Base-by-base conservation (phyloP, 2,797 vertebrate species). In the Hoplostethus atlanticus region DNA sequence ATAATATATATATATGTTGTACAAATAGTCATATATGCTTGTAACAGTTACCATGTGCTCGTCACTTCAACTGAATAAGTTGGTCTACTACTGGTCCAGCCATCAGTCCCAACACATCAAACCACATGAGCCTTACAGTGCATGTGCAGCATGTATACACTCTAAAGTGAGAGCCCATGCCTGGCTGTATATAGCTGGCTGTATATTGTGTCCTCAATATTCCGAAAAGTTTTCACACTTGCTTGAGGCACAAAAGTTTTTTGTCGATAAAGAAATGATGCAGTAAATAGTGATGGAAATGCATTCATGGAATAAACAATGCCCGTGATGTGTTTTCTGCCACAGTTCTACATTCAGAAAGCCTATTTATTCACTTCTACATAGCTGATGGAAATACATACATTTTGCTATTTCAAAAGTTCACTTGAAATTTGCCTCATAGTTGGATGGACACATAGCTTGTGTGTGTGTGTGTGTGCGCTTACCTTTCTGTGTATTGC, bases 21-120 rank as follows among this genome's bases (percentile, higher is more conserved):
- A 21, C 21, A 21, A 21, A 21, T 21, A 34, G 34, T 6, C 34
- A 67, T 81, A 73, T 71, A 68, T 67, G 61, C 34, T 56, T 9
- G 40, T 65, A 73, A 80, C 53, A 50, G 50, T 64, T 56, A 50
- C 47, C 11, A 58, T 55, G 62, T 69, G 59, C 51, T 57, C 38
- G 66, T 64, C 59, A 58, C 69, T 77, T 78, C n/a, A 55, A 53
- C 71, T 68, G 62, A 75, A 74, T 21, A 21, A 21, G 21, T 21
- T 21, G 21, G 21, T 21, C 21, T 21, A 47, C 21, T 48, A 51
- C 58, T 17, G 28, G 48, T 56, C 30, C 54, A 3, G 3, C 6
- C 11, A 73, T 57, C 21, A 81, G 79, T 71, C 36, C 55, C 64
- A 51, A 36, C n/a, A n/a, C 42, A 47, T 85, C 69, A 77, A 70